Evolutionary conservation across 2,797 vertebrate genomes (phyloP), one percentile per base, ranked within the genome.

Genomic region (Iguana delicatissima): DNA sequence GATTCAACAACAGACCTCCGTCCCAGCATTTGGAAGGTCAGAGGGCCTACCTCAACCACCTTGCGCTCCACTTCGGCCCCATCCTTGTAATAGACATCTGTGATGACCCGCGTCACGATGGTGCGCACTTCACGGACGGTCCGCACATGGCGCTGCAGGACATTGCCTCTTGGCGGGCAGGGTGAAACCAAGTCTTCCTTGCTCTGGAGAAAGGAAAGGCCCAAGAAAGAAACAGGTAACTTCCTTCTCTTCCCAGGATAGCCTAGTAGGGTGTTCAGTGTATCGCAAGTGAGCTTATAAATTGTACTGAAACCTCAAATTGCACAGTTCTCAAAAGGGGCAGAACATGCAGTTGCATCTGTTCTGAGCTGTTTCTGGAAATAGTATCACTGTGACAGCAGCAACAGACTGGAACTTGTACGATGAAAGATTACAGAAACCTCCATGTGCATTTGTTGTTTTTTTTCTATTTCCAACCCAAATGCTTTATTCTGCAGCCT

Each of bases 61-160:
- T 98, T 99, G 55, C 99, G 98, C 1, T 99, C 98, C 96, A 99
- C 98, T 95, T 99, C 99, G 80, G 97, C 97, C 6, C 99, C 99
- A 0, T 99, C 98, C 92, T 99, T 94, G 18, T 99, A 99, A 95
- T 98, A 99, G 0, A 99, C 98, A 12, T 99, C 99, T 0, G 99
- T 99, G 88, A 98, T 99, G 90, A 99, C 97, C 1, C 99, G 98
- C 0, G 98, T 99, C 82, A 99, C 94, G 0, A 98, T 98, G 0
- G 99, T 99, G 73, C 98, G 98, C 67, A 99, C 99, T 94, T 99
- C 99, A 55, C 98, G 98, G 86, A 98, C 97, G 35, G 99, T 99
- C 76, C 99, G 98, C 80, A 98, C 92, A 38, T 99, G 99, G 84
- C 98, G 98, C 90, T 96, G 98, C 67, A 97, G 92, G 69, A 96